These are phyloP conservation scores for Puma concolor DNA, from an alignment of 2,113 vertebrate species.

Conservation along the genomic window DNA sequence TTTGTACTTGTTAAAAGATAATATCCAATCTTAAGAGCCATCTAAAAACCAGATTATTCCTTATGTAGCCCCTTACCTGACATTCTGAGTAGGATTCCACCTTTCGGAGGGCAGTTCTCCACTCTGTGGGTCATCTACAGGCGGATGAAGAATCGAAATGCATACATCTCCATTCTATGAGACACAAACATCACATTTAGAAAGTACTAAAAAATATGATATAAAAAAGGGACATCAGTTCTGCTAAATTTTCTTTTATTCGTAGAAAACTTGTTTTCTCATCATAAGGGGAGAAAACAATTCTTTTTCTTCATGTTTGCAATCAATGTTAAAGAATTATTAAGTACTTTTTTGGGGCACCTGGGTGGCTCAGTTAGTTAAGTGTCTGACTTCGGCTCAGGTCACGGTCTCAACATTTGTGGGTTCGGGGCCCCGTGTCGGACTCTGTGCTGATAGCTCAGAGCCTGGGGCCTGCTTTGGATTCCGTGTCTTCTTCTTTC, in stretches of 20 bases:
- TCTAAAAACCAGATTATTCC: not conserved
- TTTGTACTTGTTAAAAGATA: not conserved
- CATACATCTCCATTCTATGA: slow-evolving; percentile 97
- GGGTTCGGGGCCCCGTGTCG: too few species aligned
- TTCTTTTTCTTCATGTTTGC: slow-evolving; percentile 33
- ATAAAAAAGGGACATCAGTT: not conserved
- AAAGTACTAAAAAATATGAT: slow-evolving; percentile 11
- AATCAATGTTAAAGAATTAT: not conserved
- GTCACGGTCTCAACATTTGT: too few species aligned
- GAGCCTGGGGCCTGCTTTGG: too few species aligned
- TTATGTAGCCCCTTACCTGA: slow-evolving; percentile 90
- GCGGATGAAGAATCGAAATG: slow-evolving; percentile 99
- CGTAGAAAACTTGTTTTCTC: not conserved
- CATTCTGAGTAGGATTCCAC: slow-evolving; percentile 99
- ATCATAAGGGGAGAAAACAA: not conserved
- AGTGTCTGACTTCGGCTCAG: too few species aligned
- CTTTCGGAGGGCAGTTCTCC: slow-evolving; percentile 98
- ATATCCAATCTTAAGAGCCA: not conserved
- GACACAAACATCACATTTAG: slow-evolving; percentile 71
- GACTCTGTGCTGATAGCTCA: too few species aligned
- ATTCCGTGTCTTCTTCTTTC: too few species aligned
- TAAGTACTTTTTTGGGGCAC: too few species aligned
- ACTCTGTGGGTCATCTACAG: slow-evolving; percentile 98
- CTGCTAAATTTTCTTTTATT: not conserved
- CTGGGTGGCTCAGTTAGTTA: too few species aligned